A percentile compares a stretch with the other conserved stretches of the same genome.
Evolutionary conservation across 2,888 invertebrate genomes (phyloP).

Genomic region (Corythucha ciliata): DNA sequence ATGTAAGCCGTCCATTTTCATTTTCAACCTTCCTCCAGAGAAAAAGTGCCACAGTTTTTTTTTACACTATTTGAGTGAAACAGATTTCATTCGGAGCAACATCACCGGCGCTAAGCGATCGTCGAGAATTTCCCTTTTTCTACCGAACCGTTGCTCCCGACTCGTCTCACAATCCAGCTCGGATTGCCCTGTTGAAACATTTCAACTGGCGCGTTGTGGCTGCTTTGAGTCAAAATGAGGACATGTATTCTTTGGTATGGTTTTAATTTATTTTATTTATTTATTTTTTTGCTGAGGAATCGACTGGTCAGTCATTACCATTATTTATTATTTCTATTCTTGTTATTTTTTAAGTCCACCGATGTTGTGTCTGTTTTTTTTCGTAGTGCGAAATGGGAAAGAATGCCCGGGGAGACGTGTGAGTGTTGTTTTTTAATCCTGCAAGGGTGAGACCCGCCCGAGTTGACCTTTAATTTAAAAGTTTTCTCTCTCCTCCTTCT

Average conservation of each 20-base stretch:
- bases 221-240: slow-evolving; percentile 77
- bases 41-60: not conserved
- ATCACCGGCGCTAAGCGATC: slow-evolving; percentile 79
- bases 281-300: not conserved
- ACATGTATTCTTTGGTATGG: slow-evolving; percentile 64
- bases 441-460: too few relatives aligned
- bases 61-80: not conserved
- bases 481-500: too few relatives aligned
- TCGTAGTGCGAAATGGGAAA: too few relatives aligned
- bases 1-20: slow-evolving; percentile 50
- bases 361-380: not conserved
- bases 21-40: not conserved
- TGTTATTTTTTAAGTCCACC: too few relatives aligned
- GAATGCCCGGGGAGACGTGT: too few relatives aligned
- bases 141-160: slow-evolving; percentile 83
- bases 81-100: slow-evolving; percentile 86
- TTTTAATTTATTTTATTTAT: not conserved
- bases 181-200: slow-evolving; percentile 69
- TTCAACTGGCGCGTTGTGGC: slow-evolving; percentile 82
- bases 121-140: slow-evolving; percentile 80
- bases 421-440: too few relatives aligned
- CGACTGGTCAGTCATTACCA: too few relatives aligned
- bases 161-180: slow-evolving; percentile 79
- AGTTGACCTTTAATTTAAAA: too few relatives aligned
- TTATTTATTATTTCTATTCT: not conserved